Evolutionary conservation across 2,888 invertebrate genomes (phyloP).

Genomic region (Lasioglossum pauxillum): DNA sequence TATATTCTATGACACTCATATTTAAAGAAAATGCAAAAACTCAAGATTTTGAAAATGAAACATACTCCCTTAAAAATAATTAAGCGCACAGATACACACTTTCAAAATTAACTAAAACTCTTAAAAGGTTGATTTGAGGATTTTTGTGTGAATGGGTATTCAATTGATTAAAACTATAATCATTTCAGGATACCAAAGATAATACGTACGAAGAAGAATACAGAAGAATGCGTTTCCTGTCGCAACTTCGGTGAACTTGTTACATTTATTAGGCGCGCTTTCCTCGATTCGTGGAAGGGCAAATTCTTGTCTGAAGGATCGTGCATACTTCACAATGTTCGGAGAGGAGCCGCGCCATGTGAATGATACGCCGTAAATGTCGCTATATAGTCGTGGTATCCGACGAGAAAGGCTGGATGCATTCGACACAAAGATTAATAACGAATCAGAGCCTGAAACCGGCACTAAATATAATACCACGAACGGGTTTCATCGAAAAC

Average conservation of each 20-base stretch:
- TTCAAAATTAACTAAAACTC: not conserved
- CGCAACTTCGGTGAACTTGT: slow-evolving; percentile 8
- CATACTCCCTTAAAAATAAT: too few species aligned
- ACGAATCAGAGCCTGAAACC: slow-evolving; percentile 40
- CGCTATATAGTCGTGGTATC: slow-evolving; percentile 68
- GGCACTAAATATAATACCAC: slow-evolving; percentile 40
- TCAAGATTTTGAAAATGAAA: too few species aligned
- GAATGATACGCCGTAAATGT: slow-evolving; percentile 72
- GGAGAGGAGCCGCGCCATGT: slow-evolving; percentile 52
- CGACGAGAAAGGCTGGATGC: slow-evolving; percentile 68
- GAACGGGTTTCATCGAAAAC: slow-evolving; percentile 44
- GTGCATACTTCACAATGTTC: slow-evolving; percentile 48
- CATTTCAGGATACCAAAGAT: not conserved
- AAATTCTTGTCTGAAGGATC: slow-evolving; percentile 44
- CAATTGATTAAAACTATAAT: not conserved
- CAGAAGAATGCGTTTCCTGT: slow-evolving; percentile 3
- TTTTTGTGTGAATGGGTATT: not conserved
- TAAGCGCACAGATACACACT: not conserved
- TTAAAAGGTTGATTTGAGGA: not conserved
- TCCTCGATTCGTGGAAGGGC: slow-evolving; percentile 19
- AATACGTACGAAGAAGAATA: too few species aligned
- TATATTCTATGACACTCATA: not conserved
- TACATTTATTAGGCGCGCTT: slow-evolving; percentile 28
- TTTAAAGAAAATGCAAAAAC: not conserved
- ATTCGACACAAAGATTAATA: slow-evolving; percentile 67